Evolutionary conservation across 2,113 vertebrate genomes (phyloP), one percentile per base, ranked within the genome.

Genomic region (Nothoprocta pentlandii): DNA sequence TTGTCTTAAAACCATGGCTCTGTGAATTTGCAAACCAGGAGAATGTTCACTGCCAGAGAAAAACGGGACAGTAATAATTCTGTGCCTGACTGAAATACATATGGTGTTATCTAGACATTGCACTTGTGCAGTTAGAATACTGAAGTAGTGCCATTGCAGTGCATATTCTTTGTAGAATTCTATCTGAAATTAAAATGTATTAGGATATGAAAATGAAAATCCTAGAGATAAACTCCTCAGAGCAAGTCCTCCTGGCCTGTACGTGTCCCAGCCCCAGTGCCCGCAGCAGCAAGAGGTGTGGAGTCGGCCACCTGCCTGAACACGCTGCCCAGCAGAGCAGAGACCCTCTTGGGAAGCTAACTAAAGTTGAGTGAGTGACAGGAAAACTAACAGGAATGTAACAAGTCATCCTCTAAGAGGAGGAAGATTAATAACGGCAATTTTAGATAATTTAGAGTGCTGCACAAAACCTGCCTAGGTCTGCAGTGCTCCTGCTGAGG

Each of bases 11-110:
- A 85, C 51, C 32, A 80, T 32, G 84, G 58, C 93, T 91, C 71
- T 76, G 89, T 36, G 89, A 92, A 92, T 92, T 67, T 95, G 68
- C 80, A 97, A 94, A 92, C 80, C 61, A 94, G 12, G 46, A 90
- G 66, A 90, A 87, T 30, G 56, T 23, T 85, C 97, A 39, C 75
- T 95, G 91, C 84, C 91, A 66, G 49, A 54, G 83, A 80, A 76
- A 92, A 94, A 70, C 26, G n/a, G 66, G 41, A 64, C 56, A 94
- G 58, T 87, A 91, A 82, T 75, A 76, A 47, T 91, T 87, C 79
- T 49, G 39, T 78, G 84, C 20, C 94, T 94, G 89, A 87, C 68
- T 93, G 94, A 95, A 97, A 96, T 66, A 94, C 79, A 94, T 93
- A 95, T 41, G 34, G 28, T 74, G 28, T 41, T 90, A 91, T 92